phyloP scores from a whole-genome alignment of 1,140 invertebrate genomes.

The Drosophila sproati region DNA sequence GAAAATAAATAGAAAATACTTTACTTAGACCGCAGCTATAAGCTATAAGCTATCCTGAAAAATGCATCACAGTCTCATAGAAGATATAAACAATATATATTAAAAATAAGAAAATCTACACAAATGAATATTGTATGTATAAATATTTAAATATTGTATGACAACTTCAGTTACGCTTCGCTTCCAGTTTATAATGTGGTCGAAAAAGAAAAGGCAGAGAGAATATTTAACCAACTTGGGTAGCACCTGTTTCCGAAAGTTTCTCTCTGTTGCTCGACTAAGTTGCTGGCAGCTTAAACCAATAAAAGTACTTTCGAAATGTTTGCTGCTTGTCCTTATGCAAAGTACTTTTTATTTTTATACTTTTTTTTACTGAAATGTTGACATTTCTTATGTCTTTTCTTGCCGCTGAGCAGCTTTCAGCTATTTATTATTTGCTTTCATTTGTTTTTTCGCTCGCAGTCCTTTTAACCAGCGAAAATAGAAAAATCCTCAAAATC shows the following conservation, averaged over 20 bases:
- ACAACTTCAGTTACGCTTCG: too few relatives aligned
- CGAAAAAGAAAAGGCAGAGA: neutral
- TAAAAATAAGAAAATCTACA: too few relatives aligned
- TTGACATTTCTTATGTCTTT: conserved; percentile 64
- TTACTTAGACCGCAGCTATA: too few relatives aligned
- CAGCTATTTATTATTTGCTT: conserved; percentile 14
- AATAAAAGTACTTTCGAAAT: conserved; percentile 30
- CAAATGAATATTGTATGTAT: too few relatives aligned
- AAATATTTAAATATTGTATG: too few relatives aligned
- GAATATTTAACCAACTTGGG: neutral
- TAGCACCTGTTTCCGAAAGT: conserved; percentile 22
- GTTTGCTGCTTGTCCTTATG: conserved; percentile 19
- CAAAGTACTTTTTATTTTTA: neutral
- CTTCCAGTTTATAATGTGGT: too few relatives aligned
- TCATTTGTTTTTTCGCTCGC: conserved; percentile 25
- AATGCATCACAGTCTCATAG: too few relatives aligned
- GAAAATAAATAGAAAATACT: too few relatives aligned
- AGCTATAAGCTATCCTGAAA: too few relatives aligned
- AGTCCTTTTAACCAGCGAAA: conserved; percentile 21
- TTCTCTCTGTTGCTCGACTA: neutral
- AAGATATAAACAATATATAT: too few relatives aligned
- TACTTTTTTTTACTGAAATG: conserved; percentile 58
- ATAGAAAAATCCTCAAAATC: conserved; percentile 73
- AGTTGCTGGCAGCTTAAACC: conserved; percentile 23
- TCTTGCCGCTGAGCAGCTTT: conserved; percentile 61